Base-by-base conservation (phyloP, 2,888 invertebrate species). In the Cephus rjabovi region DNA sequence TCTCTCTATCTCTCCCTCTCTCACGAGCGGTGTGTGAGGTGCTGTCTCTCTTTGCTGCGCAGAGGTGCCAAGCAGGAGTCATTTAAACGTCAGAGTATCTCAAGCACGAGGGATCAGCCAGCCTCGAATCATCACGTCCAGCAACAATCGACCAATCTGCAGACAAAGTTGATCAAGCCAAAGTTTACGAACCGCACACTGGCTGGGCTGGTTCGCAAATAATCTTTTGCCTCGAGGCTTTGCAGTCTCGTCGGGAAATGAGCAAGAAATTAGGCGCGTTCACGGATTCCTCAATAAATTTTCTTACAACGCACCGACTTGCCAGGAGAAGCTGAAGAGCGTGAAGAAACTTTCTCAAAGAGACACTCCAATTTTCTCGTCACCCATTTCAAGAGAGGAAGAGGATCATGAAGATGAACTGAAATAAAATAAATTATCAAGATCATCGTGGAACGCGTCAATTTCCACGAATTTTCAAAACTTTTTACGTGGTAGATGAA, bases 31-130 rank as follows among this genome's bases (percentile, higher is more conserved):
- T 84, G 84, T 84, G 82, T 83, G 85, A 84, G 86, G 83, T 81
- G 85, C 84, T 84, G 83, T 82, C 77, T 83, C 79, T 87, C 80
- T 88, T 83, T 87, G 87, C 84, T 81, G 79, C 82, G 80, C 87
- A 91, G 91, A 84, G 91, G 90, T 84, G 90, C 91, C 87, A 91
- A 91, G 87, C 90, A 91, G 84, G 91, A 91, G 81, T 87, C 89
- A 12, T 79, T 90, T 83, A 89, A 90, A 82, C 86, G 88, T 78
- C 86, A 86, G 74, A 81, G 74, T 75, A 78, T 71, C 31, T 34
- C 35, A 12, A 30, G 73, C 70, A 12, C 81, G 75, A 86, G 83
- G 79, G 83, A 87, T 56, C 88, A 88, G 35, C 84, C 78, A 74
- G 35, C 80, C 73, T 11, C 76, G 75, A 84, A 76, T 71, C 34